phyloP scores from a whole-genome alignment of 2,888 invertebrate genomes.

The Apoderus coryli region DNA sequence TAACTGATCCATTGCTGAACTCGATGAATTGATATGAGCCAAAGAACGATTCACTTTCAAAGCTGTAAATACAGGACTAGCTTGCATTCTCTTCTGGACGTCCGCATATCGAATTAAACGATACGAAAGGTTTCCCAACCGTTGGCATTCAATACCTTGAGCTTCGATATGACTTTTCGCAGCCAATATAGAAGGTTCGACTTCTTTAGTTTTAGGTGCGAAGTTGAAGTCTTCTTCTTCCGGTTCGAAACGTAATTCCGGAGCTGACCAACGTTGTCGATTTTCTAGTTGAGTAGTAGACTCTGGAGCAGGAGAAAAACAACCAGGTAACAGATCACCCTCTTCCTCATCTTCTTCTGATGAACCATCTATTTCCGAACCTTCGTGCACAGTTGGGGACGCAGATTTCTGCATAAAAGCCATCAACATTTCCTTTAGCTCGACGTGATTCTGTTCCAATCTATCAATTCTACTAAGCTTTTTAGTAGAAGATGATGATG shows the following conservation, averaged over 20 bases:
- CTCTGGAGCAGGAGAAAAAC: no score
- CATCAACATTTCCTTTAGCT: slow-evolving; percentile 3
- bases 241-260: background rate
- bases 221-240: no score
- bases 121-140: slow-evolving; percentile 1
- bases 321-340: background rate
- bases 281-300: background rate
- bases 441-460: slow-evolving; percentile 4
- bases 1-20: no score
- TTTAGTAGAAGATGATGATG: background rate
- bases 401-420: no score
- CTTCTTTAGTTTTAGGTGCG: background rate
- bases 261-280: background rate
- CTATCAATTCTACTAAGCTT: slow-evolving; percentile 2
- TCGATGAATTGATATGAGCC: no score
- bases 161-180: slow-evolving; percentile 5
- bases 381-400: no score
- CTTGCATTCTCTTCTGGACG: slow-evolving; percentile 6
- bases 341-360: background rate
- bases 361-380: no score
- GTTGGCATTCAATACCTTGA: slow-evolving; percentile 5
- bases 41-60: slow-evolving; percentile 5
- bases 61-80: slow-evolving; percentile 13
- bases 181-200: slow-evolving; percentile 4
- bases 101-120: slow-evolving; percentile 6